These are phyloP conservation scores for Xiphorhynchus elegans DNA, from an alignment of 2,113 vertebrate species.

Conservation along the genomic window DNA sequence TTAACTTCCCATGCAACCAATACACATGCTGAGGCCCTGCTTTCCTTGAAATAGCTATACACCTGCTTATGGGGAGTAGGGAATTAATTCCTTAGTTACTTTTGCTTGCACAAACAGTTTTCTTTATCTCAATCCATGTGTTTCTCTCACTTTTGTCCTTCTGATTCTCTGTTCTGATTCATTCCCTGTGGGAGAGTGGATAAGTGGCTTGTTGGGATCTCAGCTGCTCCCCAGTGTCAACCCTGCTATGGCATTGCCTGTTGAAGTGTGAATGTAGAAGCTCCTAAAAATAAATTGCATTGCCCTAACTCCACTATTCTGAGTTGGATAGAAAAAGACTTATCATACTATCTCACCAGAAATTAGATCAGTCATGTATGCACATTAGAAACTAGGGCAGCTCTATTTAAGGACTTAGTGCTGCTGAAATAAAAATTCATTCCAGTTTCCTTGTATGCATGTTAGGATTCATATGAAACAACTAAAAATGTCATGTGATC, in stretches of 20 bases:
- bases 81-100: not conserved
- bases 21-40: rapidly evolving
- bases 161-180: not conserved
- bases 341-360: not conserved
- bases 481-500: not conserved
- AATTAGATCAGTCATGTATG: not conserved
- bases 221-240: not conserved
- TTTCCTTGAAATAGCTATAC: not conserved
- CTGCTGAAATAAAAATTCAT: not conserved
- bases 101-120: not conserved
- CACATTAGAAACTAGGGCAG: not conserved
- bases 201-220: rapidly evolving
- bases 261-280: not conserved
- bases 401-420: not conserved
- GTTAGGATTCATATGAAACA: not conserved
- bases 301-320: not conserved
- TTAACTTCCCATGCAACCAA: not conserved
- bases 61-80: rapidly evolving
- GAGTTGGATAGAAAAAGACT: not conserved
- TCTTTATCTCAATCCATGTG: not conserved
- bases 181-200: not conserved
- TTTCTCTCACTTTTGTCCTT: not conserved
- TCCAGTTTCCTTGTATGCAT: not conserved
- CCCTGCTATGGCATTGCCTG: not conserved
- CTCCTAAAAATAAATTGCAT: not conserved